These are phyloP conservation scores for Gila robusta DNA, from an alignment of 2,797 vertebrate genomes.

Conservation along the genomic window DNA sequence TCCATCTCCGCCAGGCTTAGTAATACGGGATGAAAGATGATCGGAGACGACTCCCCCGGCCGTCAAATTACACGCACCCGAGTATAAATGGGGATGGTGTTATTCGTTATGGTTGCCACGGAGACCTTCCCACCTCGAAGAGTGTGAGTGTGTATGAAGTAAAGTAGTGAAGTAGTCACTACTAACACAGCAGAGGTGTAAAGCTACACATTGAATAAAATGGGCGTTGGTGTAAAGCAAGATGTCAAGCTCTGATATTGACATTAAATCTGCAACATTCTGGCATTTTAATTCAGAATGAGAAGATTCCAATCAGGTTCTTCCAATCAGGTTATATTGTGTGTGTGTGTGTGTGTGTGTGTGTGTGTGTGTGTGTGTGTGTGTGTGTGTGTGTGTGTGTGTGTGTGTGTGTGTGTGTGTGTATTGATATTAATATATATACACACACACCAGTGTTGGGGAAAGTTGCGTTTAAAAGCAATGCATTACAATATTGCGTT, in stretches of 20 bases:
- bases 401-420: too few relatives aligned
- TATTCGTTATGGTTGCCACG: constrained; percentile 40
- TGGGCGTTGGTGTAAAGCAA: background rate
- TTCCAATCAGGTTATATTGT: background rate
- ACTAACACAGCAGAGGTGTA: background rate
- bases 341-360: too few relatives aligned
- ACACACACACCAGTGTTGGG: too few relatives aligned
- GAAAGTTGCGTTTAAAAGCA: too few relatives aligned
- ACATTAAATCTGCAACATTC: background rate
- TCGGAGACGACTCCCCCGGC: background rate
- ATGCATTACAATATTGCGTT: too few relatives aligned
- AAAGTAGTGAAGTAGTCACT: constrained; percentile 12
- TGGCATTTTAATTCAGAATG: background rate
- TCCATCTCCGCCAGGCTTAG: constrained; percentile 33
- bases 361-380: too few relatives aligned
- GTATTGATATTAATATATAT: too few relatives aligned
- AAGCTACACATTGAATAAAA: background rate
- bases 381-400: too few relatives aligned
- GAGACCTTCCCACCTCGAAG: constrained; percentile 11
- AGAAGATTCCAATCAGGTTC: background rate
- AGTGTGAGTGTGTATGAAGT: background rate
- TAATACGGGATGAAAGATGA: constrained; percentile 49
- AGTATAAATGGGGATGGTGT: constrained; percentile 2
- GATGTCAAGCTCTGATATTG: background rate
- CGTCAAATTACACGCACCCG: constrained; percentile 45